Percentiles rank a stretch among this genome's conserved stretches.
Conservation (phyloP, 2,888 invertebrate species). For the Linnaemya vulpina region DNA sequence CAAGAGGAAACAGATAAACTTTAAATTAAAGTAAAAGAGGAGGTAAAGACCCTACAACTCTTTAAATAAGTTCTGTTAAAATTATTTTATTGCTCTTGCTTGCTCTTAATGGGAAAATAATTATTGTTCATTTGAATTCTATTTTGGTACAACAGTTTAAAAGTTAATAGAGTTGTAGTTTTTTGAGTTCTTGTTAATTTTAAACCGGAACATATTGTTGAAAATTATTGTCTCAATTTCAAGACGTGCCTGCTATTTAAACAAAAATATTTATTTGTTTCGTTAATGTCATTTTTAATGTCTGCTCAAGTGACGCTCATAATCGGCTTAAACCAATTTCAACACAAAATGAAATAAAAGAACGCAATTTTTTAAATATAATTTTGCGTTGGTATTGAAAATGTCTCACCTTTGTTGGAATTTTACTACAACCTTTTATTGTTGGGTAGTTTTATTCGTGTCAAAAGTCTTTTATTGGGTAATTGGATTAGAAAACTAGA, state of each 20-base stretch:
- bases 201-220: slow-evolving; percentile 60
- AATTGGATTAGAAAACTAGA: slow-evolving; percentile 65
- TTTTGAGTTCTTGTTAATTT: slow-evolving; percentile 32
- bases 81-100: background rate
- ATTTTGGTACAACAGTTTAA: background rate
- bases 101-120: slow-evolving; percentile 49
- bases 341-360: slow-evolving; percentile 15
- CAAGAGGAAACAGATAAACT: slow-evolving; percentile 24
- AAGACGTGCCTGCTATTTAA: slow-evolving; percentile 35
- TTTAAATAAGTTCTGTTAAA: slow-evolving; percentile 2
- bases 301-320: slow-evolving; percentile 48
- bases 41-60: background rate
- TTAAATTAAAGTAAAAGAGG: background rate
- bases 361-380: slow-evolving; percentile 18
- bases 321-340: slow-evolving; percentile 61
- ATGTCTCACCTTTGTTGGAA: slow-evolving; percentile 43
- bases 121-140: slow-evolving; percentile 16
- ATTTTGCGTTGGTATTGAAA: slow-evolving; percentile 48
- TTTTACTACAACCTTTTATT: slow-evolving; percentile 27
- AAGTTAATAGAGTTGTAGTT: slow-evolving; percentile 36
- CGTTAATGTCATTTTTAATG: slow-evolving; percentile 1
- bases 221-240: slow-evolving; percentile 37
- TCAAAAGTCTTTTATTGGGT: slow-evolving; percentile 70
- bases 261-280: slow-evolving; percentile 24
- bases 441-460: slow-evolving; percentile 58